Evolutionary conservation across 2,797 vertebrate genomes (phyloP).

Genomic region (Thalassophryne amazonica): DNA sequence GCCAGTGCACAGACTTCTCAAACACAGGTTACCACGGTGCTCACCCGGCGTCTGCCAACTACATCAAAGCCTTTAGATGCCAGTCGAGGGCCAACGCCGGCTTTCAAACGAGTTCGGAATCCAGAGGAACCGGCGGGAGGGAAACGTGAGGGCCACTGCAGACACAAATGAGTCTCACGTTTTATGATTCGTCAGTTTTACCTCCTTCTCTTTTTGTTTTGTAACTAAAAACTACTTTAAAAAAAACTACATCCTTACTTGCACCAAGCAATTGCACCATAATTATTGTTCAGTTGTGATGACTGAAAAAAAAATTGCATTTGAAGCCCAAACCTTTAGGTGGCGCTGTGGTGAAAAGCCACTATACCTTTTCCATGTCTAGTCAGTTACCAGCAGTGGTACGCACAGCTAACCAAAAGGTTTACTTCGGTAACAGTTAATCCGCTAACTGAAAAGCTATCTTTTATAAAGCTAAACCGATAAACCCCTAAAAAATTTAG

Average conservation of each 20-base stretch:
- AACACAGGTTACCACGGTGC: slow-evolving; percentile 85
- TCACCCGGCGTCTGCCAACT: slow-evolving; percentile 84
- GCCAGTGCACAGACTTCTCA: slow-evolving; percentile 54
- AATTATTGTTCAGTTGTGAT: slow-evolving; percentile 17
- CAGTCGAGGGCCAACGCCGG: slow-evolving; percentile 84
- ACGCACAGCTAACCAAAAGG: no score
- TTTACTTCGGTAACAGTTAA: no score
- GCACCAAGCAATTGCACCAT: not conserved
- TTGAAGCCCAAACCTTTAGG: no score
- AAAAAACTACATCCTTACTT: not conserved
- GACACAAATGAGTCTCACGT: not conserved
- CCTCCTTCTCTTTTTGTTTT: slow-evolving; percentile 4
- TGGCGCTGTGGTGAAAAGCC: no score
- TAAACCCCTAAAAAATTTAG: no score
- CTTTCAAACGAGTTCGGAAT: slow-evolving; percentile 81
- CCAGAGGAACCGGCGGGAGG: slow-evolving; percentile 69
- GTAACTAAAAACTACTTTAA: slow-evolving; percentile 9
- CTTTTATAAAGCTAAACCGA: no score
- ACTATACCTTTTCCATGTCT: no score
- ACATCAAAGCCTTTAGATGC: slow-evolving; percentile 91
- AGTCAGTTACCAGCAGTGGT: no score
- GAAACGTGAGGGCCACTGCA: slow-evolving; percentile 6
- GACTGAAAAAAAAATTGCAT: no score
- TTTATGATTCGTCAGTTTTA: slow-evolving; percentile 18
- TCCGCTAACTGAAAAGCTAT: no score